These are phyloP conservation scores for Steinernema hermaphroditum DNA, from an alignment of 2,888 invertebrate genomes.

Conservation along the genomic window DNA sequence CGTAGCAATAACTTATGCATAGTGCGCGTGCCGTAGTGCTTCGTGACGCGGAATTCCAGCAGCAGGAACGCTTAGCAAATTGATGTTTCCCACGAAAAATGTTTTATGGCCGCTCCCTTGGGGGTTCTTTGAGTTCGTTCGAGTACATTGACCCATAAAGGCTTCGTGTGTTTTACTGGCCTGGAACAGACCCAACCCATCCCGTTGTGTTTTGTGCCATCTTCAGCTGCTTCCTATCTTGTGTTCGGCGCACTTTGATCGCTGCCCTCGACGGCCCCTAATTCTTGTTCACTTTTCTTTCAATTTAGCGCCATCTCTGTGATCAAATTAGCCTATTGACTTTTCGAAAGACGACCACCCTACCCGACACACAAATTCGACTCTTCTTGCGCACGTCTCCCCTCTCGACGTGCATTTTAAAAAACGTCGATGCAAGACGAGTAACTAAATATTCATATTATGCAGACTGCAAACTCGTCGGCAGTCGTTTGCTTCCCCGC, in stretches of 20 bases:
- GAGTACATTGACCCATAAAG: no score
- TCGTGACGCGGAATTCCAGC: background rate
- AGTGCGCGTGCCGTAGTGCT: background rate
- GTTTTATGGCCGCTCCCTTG: no score
- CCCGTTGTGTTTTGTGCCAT: no score
- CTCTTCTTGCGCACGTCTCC: background rate
- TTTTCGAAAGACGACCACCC: background rate
- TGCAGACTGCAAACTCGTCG: background rate
- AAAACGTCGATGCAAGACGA: background rate
- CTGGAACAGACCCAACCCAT: no score
- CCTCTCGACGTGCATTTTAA: background rate
- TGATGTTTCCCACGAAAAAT: no score
- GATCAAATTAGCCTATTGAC: conserved; percentile 15
- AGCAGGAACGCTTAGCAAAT: no score
- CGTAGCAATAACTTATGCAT: background rate
- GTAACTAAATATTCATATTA: background rate
- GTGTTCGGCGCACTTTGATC: background rate
- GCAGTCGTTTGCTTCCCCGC: background rate
- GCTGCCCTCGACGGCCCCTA: background rate
- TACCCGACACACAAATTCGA: background rate
- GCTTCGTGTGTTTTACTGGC: no score
- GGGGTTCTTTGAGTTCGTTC: no score
- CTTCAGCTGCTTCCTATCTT: no score
- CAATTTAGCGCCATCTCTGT: background rate
- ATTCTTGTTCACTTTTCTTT: no score